These are phyloP conservation scores for Sarcophaga variegata DNA, from an alignment of 2,888 invertebrate species.

Conservation along the genomic window DNA sequence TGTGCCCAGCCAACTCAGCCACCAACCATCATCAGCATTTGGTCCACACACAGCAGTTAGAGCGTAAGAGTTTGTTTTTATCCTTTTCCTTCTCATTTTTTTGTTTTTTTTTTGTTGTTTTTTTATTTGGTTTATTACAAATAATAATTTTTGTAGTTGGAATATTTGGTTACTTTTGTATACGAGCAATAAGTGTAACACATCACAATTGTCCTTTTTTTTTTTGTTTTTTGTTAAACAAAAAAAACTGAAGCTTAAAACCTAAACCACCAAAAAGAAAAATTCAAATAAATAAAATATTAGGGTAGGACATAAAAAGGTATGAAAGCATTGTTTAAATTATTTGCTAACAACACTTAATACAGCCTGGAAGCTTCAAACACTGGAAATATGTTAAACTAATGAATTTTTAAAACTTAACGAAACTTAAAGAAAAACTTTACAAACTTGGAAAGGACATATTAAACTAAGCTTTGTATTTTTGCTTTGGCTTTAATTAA, in stretches of 20 bases:
- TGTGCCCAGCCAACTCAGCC: neutral
- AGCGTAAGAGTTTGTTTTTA: conserved; percentile 53
- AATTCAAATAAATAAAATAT: conserved; percentile 42
- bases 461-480: too few relatives aligned
- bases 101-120: conserved; percentile 18
- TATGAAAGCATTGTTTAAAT: too few relatives aligned
- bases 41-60: conserved; percentile 25
- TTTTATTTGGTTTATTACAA: conserved; percentile 33
- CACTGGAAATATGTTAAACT: too few relatives aligned
- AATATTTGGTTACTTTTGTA: conserved; percentile 65
- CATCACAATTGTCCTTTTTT: conserved; percentile 68
- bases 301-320: conserved; percentile 5
- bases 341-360: too few relatives aligned
- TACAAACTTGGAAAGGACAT: too few relatives aligned
- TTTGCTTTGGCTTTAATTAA: too few relatives aligned
- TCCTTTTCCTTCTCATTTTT: conserved; percentile 37
- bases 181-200: conserved; percentile 64
- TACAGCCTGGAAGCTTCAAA: too few relatives aligned
- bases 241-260: conserved; percentile 46
- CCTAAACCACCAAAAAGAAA: neutral
- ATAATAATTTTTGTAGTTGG: conserved; percentile 61
- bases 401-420: too few relatives aligned
- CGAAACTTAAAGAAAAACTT: too few relatives aligned
- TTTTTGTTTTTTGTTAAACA: neutral
- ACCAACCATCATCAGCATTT: conserved; percentile 46